A percentile compares a stretch with the other conserved stretches of the same genome.
These are phyloP conservation scores for Melitaea cinxia DNA, from an alignment of 1,140 invertebrate genomes.

Conservation along the genomic window DNA sequence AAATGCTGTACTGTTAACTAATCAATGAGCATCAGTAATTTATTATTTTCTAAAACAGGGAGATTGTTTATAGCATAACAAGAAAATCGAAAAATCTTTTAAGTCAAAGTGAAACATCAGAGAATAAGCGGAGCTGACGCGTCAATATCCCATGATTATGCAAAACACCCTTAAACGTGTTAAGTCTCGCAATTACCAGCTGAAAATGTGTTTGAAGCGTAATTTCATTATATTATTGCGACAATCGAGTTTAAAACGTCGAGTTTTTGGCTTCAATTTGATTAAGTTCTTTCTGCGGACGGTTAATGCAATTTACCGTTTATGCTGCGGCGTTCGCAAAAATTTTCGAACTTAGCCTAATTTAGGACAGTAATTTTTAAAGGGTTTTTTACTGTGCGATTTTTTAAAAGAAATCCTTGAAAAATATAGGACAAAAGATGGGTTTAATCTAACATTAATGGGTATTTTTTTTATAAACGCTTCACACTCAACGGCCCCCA, in stretches of 20 bases:
- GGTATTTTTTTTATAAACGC: too few relatives aligned
- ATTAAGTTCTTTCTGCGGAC: constrained; percentile 33
- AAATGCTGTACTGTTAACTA: too few relatives aligned
- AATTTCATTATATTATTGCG: constrained; percentile 50
- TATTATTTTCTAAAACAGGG: too few relatives aligned
- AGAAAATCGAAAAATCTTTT: too few relatives aligned
- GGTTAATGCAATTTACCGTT: constrained; percentile 32
- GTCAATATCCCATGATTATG: constrained; percentile 48
- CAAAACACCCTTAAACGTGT: constrained; percentile 52
- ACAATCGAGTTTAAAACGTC: constrained; percentile 42
- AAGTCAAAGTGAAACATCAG: constrained; percentile 11
- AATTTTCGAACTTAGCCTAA: constrained; percentile 11
- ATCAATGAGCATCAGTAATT: too few relatives aligned
- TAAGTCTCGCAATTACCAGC: constrained; percentile 45
- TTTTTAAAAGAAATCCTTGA: neutral
- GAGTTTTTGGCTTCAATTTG: constrained; percentile 36
- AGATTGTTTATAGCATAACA: too few relatives aligned
- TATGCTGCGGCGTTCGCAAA: constrained; percentile 12
- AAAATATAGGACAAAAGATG: too few relatives aligned
- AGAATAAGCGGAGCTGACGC: constrained; percentile 29
- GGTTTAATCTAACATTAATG: too few relatives aligned
- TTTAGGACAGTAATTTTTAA: constrained; percentile 2
- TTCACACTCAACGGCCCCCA: too few relatives aligned
- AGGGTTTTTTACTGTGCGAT: constrained; percentile 3
- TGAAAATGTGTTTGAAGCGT: constrained; percentile 56